A percentile compares a stretch with the other conserved stretches of the same genome.
Evolutionary conservation across 2,888 invertebrate species (phyloP).

Genomic region (Drosophila demipolita): DNA sequence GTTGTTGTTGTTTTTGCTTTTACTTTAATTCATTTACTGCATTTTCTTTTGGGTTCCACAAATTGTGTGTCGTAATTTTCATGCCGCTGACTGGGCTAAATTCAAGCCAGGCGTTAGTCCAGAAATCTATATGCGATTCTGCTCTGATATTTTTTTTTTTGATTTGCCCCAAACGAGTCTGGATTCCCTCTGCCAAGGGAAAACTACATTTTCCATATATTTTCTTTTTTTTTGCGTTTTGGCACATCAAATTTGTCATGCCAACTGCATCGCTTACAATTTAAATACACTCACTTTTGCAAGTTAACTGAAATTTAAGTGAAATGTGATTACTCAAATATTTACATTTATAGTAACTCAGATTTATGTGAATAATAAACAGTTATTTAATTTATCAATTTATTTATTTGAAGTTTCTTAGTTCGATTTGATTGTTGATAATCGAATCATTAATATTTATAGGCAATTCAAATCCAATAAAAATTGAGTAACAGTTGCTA

Average conservation of each 20-base stretch:
- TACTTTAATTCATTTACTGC: constrained; percentile 59
- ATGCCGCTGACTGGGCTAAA: constrained; percentile 7
- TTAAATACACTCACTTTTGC: not conserved
- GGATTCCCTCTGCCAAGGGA: constrained; percentile 19
- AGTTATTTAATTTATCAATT: not conserved
- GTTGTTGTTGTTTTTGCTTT: constrained; percentile 39
- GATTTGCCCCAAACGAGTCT: constrained; percentile 49
- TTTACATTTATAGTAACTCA: not conserved
- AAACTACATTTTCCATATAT: constrained; percentile 9
- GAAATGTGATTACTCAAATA: too few relatives aligned
- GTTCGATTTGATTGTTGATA: not conserved
- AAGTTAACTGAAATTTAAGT: too few relatives aligned
- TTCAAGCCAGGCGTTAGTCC: constrained; percentile 44
- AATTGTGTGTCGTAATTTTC: constrained; percentile 45
- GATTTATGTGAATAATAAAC: not conserved
- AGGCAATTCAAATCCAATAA: not conserved
- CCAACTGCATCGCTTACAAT: not conserved
- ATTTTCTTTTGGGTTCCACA: constrained; percentile 22
- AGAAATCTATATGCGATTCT: constrained; percentile 34
- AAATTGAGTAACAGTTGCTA: not conserved
- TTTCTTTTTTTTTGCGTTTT: not conserved
- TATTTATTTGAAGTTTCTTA: not conserved
- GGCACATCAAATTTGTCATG: constrained; percentile 1
- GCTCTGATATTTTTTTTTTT: constrained; percentile 22
- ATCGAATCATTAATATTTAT: not conserved